Evolutionary conservation across 2,888 invertebrate genomes (phyloP), one percentile per base, ranked within the genome.

Genomic region (Spilosoma lubricipeda): DNA sequence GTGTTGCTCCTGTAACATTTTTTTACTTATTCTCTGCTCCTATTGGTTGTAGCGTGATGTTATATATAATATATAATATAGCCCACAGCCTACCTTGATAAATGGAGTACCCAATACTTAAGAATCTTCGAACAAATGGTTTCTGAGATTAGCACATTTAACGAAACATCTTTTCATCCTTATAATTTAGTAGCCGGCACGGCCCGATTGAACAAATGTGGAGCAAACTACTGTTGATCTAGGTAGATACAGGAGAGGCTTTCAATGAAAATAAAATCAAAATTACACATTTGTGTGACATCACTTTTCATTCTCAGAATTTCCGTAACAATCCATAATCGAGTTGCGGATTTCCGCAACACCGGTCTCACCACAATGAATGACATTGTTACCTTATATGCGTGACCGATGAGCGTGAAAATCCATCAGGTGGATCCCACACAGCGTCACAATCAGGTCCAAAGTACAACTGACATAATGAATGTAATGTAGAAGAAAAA

Each of bases 341-440:
- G 71, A 71, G 33, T 27, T 52, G 70, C 75, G 82, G 85, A 81
- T 77, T 78, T 82, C 83, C 79, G 79, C 72, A 42, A 48, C 73
- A 80, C 39, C 72, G 76, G 59, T 13, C 64, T 23, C 45, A 64
- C 69, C 45, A 73, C 73, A 76, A 76, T 71, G 72, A 76, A 68
- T 67, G 68, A 65, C 71, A 76, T 69, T 79, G 79, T 82, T 39
- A 71, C 3, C 36, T 2, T 11, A 30, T 70, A 23, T 20, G 67
- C 70, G 77, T 81, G 74, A 33, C 82, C 75, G 68, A 86, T 82
- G 76, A 73, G 77, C 84, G 71, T 70, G 80, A 81, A 74, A 70
- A 73, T 70, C 70, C 72, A 72, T 72, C 63, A 30, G 33, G 18
- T 18, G 76, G 71, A 74, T 81, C 82, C 79, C 80, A 85, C 77